Evolutionary conservation across 2,797 vertebrate genomes (phyloP).

Genomic region (Fundulus diaphanus): DNA sequence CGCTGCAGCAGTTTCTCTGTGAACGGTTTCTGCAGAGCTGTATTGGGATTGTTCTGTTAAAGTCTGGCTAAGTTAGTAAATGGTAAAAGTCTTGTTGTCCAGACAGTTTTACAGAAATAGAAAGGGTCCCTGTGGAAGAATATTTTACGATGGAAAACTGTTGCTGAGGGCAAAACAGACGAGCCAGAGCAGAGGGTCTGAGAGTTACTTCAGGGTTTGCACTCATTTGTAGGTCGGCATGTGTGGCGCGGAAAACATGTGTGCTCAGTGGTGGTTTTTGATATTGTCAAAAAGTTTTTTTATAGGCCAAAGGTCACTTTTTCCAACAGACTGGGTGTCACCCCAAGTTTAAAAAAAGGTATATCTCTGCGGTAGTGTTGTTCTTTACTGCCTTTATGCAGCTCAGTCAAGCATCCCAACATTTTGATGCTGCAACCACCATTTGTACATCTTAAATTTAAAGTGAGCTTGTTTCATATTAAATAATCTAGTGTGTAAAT

Average conservation of each 20-base stretch:
- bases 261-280: background rate
- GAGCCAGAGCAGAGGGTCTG: constrained; percentile 62
- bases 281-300: background rate
- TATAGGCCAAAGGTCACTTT: background rate
- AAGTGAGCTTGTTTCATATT: too few species aligned
- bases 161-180: constrained; percentile 53
- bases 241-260: constrained; percentile 9
- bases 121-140: constrained; percentile 59
- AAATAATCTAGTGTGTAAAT: too few species aligned
- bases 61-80: constrained; percentile 44
- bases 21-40: constrained; percentile 51
- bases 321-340: background rate
- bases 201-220: constrained; percentile 33
- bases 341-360: background rate
- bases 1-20: constrained; percentile 46
- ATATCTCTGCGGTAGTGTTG: background rate
- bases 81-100: constrained; percentile 53
- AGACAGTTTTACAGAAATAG: constrained; percentile 53
- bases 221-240: constrained; percentile 35
- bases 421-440: background rate
- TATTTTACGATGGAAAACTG: constrained; percentile 57
- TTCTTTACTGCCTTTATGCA: background rate
- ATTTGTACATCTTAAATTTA: too few species aligned
- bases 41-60: constrained; percentile 46
- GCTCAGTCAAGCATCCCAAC: background rate